Conservation (phyloP, 1,140 invertebrate genomes). For the Lepidotrigona ventralis region DNA sequence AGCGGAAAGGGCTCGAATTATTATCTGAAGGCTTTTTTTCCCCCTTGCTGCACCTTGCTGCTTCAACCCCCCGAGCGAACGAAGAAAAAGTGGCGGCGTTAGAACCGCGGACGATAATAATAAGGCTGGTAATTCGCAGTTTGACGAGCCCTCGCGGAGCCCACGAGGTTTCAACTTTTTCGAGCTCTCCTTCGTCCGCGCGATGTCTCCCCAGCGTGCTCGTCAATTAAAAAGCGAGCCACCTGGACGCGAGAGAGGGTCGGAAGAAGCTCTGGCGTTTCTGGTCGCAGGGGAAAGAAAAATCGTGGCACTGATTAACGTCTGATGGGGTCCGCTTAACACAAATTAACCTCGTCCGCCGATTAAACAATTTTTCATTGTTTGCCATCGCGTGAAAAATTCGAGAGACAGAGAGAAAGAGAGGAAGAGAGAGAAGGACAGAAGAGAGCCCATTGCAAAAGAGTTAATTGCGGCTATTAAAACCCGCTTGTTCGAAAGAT, state of each 20-base stretch:
- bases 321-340: conserved; percentile 3
- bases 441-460: background rate
- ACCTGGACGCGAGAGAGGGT: conserved; percentile 63
- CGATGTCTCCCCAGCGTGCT: conserved; percentile 73
- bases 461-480: background rate
- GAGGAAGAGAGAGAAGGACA: too few species aligned
- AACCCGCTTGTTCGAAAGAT: background rate
- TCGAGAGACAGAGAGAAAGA: too few species aligned
- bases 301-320: conserved; percentile 59
- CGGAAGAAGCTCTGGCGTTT: conserved; percentile 21
- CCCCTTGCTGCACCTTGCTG: conserved; percentile 42
- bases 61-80: conserved; percentile 13
- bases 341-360: background rate
- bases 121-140: conserved; percentile 78
- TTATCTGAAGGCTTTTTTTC: conserved; percentile 63
- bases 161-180: conserved; percentile 65
- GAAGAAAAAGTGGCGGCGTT: conserved; percentile 67
- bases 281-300: conserved; percentile 31
- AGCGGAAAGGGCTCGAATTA: conserved; percentile 68
- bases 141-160: conserved; percentile 74
- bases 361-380: background rate
- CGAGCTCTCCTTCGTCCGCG: conserved; percentile 64
- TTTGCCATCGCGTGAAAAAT: background rate
- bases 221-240: conserved; percentile 76
- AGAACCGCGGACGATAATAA: conserved; percentile 76